Percentiles rank a stretch among this genome's conserved stretches.
These are phyloP conservation scores for Gadopsis marmoratus DNA, from an alignment of 2,797 vertebrate genomes.

Conservation along the genomic window DNA sequence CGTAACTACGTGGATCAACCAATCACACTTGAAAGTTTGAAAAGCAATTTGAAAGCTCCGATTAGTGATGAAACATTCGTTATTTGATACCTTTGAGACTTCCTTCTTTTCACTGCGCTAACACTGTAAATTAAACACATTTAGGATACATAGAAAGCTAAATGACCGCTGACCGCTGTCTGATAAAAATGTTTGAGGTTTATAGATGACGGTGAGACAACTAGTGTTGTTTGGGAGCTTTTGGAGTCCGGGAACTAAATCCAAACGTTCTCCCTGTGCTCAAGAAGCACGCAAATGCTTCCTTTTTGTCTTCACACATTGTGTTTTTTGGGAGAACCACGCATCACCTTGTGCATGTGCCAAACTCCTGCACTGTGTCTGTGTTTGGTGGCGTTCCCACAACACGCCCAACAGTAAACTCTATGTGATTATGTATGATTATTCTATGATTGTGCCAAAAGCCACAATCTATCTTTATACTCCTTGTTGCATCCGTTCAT, in stretches of 20 bases:
- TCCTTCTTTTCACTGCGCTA: not conserved
- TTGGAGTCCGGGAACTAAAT: not conserved
- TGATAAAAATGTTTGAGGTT: not conserved
- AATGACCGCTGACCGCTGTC: not conserved
- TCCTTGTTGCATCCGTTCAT: not conserved
- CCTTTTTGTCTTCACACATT: not conserved
- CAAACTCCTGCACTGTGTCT: constrained; percentile 18
- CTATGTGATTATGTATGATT: not conserved
- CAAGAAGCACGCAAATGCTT: not conserved
- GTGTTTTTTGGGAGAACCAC: constrained; percentile 7
- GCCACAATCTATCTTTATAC: not conserved
- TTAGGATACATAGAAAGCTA: not conserved
- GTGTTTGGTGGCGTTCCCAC: constrained; percentile 22
- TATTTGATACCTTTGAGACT: not conserved
- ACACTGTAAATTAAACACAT: constrained; percentile 17
- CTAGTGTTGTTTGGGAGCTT: not conserved
- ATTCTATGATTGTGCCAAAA: not conserved
- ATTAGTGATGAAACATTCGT: not conserved
- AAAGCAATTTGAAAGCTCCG: constrained; percentile 17
- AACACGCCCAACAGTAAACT: constrained; percentile 20
- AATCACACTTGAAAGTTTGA: not conserved
- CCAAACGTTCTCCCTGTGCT: not conserved
- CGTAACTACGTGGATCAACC: not conserved
- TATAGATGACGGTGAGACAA: not conserved
- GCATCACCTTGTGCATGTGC: constrained; percentile 6